phyloP scores from a whole-genome alignment of 2,888 invertebrate genomes.

The Mamestra brassicae region DNA sequence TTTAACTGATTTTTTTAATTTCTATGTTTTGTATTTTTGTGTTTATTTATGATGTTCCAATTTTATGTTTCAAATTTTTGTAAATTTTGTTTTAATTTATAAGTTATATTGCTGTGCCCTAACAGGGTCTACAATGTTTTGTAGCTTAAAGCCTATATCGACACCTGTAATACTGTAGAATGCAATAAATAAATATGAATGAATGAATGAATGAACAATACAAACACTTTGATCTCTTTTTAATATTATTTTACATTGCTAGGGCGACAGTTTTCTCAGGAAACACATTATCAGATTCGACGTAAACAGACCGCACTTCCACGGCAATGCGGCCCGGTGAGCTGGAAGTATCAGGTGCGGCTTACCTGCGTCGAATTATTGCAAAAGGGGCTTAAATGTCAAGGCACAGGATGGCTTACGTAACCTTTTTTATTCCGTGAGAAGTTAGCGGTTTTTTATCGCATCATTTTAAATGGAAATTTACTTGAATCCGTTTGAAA shows the following conservation, averaged over 20 bases:
- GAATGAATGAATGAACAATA: too few species aligned
- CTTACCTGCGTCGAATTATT: slow-evolving; percentile 61
- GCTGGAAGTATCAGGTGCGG: slow-evolving; percentile 61
- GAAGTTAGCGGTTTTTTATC: slow-evolving; percentile 47
- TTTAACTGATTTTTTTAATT: too few species aligned
- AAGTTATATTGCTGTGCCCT: too few species aligned
- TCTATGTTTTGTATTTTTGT: too few species aligned
- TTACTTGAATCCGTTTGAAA: slow-evolving; percentile 36
- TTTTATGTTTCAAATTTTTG: too few species aligned
- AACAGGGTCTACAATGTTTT: too few species aligned
- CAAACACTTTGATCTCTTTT: neutral
- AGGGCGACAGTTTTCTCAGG: slow-evolving; percentile 18
- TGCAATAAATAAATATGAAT: too few species aligned
- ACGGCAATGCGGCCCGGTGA: slow-evolving; percentile 57
- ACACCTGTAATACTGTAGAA: too few species aligned
- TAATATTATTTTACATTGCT: neutral
- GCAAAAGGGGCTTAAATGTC: slow-evolving; percentile 57
- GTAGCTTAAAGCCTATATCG: too few species aligned
- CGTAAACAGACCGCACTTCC: slow-evolving; percentile 53
- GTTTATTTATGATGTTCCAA: too few species aligned
- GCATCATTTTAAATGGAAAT: slow-evolving; percentile 56
- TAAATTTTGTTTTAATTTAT: too few species aligned
- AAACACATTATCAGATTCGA: slow-evolving; percentile 36
- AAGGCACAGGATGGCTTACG: slow-evolving; percentile 39
- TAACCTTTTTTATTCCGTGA: slow-evolving; percentile 55